Base-by-base conservation (phyloP, 2,113 vertebrate genomes). In the Callospermophilus lateralis region DNA sequence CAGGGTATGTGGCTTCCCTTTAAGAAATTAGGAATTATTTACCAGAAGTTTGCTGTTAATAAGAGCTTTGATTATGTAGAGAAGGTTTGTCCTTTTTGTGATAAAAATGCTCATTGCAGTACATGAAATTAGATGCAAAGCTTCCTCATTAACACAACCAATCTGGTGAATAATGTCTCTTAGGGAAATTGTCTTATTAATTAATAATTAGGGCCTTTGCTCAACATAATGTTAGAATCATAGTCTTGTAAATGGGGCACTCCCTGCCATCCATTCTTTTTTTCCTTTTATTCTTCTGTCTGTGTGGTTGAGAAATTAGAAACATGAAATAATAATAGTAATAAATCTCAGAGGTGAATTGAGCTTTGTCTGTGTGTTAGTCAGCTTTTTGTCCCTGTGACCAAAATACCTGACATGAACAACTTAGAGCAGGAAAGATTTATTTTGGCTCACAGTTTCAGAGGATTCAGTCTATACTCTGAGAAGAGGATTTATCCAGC, bases 101-200 rank as follows among this genome's bases (percentile, higher is more conserved):
- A 98, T 95, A 97, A 98, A 98, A 96, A 95, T 94, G 97, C 20
- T 98, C 97, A 51, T 96, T 97, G 96, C 58, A 51, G 89, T 96
- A 97, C 96, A 97, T 98, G 98, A 98, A 98, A 98, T 97, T 86
- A 97, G 90, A 98, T 97, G 96, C 97, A 93, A 98, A 98, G 83
- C 96, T 96, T 97, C 95, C 95, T 98, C 97, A 98, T 98, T 98
- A 97, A 90, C 93, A 93, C 92, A 97, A 96, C 95, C 96, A 96
- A 96, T 97, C 92, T 97, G 97, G 95, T 98, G 98, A 98, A 98
- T 98, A 98, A 97, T 96, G 34, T 85, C 97, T 98, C 98, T 98
- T 96, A 97, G 95, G 98, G n/a, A 98, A 96, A 97, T 98, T 92
- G 92, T 84, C 98, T 98, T 98, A 98, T 98, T 98, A 98, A 98